Base-by-base conservation (phyloP, 2,113 vertebrate species). In the Tenrec ecaudatus region DNA sequence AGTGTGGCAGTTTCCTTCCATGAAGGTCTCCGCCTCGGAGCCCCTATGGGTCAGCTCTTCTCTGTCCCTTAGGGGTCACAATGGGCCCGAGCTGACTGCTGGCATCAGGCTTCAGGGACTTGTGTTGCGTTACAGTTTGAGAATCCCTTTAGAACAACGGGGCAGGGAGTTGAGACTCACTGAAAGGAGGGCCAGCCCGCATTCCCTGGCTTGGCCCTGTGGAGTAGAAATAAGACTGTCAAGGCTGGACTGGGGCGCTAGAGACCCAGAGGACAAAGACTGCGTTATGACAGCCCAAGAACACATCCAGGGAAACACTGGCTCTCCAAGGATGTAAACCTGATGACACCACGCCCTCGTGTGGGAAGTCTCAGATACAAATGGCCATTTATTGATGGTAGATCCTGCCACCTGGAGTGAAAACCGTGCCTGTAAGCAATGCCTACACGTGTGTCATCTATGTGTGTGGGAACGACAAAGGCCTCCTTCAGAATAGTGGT, bases 41-140 rank as follows among this genome's bases (percentile, higher is more conserved):
- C 9, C 47, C 47, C 47, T 53, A 53, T 40, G 47, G 47, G 47
- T 5, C 47, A 53, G 47, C 47, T 53, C 47, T 53, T 53, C 1
- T 53, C 47, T 53, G 47, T 53, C 9, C 47, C 47, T 53, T 53
- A 14, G 47, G 47, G 47, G 47, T 53, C 47, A 14, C 47, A 2
- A 53, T 12, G 9, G 47, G 47, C 11, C 47, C 6, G 47, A 14
- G 11, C 47, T 53, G 47, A 53, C 47, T 10, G 47, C 47, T 53
- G 47, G 9, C 47, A 53, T 53, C 7, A 7, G 12, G 29, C 31
- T 40, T n/a, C 23, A 64, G 25, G 11, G 58, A 4, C 33, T 58
- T 95, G 53, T 88, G 82, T 47, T 80, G 23, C 16, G 12, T 22
- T 78, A 68, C 80, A 17, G 31, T 84, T 92, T 90, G 19, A 75